Percentiles rank a stretch among this genome's conserved stretches.
phyloP scores from a whole-genome alignment of 2,888 invertebrate species.

The Xanthia icteritia region DNA sequence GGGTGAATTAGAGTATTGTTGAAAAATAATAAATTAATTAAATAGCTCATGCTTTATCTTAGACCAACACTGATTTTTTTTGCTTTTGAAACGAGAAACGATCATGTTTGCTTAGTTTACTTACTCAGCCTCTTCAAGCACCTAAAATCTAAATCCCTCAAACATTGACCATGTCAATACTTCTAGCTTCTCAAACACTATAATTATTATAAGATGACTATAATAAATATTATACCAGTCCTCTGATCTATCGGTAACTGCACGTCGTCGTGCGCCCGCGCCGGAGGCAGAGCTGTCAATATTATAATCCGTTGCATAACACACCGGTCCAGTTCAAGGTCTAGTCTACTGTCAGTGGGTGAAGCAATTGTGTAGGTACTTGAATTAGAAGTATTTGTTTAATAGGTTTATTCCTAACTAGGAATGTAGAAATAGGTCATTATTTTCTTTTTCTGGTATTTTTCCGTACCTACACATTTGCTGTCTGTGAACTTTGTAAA shows the following conservation, averaged over 20 bases:
- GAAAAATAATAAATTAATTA: too few relatives aligned
- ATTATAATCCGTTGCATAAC: constrained; percentile 65
- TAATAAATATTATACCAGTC: constrained; percentile 44
- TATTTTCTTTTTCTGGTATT: neutral
- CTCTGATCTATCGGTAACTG: constrained; percentile 26
- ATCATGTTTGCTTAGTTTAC: too few relatives aligned
- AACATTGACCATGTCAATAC: constrained; percentile 36
- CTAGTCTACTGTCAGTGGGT: constrained; percentile 53
- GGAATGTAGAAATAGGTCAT: neutral
- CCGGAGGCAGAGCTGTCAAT: constrained; percentile 56
- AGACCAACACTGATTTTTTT: constrained; percentile 11
- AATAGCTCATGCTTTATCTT: neutral
- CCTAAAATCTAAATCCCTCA: constrained; percentile 34
- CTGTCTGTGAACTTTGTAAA: neutral
- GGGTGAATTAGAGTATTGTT: neutral
- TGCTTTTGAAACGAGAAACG: neutral
- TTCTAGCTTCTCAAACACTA: constrained; percentile 32
- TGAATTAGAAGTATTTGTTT: constrained; percentile 33
- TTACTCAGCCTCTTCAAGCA: constrained; percentile 14
- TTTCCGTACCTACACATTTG: neutral
- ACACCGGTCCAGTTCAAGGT: constrained; percentile 62
- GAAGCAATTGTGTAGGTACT: constrained; percentile 47
- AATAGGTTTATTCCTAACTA: neutral
- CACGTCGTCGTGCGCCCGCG: constrained; percentile 29
- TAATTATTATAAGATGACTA: constrained; percentile 35